These are phyloP conservation scores for Philotrypesis tridentata DNA, from an alignment of 1,140 invertebrate species.

Conservation along the genomic window DNA sequence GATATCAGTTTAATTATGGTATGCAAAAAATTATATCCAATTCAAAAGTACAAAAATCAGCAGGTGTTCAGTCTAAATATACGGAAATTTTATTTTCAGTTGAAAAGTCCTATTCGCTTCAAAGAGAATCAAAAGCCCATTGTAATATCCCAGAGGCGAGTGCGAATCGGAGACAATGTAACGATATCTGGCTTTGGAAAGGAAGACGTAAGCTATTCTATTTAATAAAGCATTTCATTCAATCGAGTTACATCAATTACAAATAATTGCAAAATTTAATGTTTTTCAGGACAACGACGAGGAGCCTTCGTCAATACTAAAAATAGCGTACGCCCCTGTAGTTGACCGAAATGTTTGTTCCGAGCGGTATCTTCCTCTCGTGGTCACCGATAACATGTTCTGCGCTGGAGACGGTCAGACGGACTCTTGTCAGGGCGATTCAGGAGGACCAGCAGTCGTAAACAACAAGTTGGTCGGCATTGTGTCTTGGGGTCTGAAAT, in stretches of 20 bases:
- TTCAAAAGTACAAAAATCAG: no score
- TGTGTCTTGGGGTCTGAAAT: constrained; percentile 73
- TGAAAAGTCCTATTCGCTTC: background rate
- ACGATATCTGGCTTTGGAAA: constrained; percentile 23
- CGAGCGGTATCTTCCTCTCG: background rate
- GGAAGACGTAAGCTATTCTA: background rate
- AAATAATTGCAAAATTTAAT: background rate
- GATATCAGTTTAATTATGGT: constrained; percentile 40
- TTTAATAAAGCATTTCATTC: background rate
- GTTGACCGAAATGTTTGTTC: background rate
- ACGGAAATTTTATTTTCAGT: constrained; percentile 10
- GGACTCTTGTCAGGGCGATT: constrained; percentile 57
- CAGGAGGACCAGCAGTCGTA: constrained; percentile 58
- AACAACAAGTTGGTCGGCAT: constrained; percentile 65
- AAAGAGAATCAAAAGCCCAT: constrained; percentile 15
- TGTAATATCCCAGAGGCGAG: background rate
- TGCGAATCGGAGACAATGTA: background rate
- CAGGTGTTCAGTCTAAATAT: no score
- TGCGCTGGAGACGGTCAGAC: background rate
- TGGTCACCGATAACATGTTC: constrained; percentile 12
- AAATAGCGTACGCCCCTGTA: background rate
- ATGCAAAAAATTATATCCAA: no score
- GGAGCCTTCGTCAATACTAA: background rate
- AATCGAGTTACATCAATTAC: background rate
- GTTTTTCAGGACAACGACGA: background rate